Evolutionary conservation across 2,888 invertebrate genomes (phyloP), one percentile per base, ranked within the genome.

Genomic region (Scotopteryx bipunctaria): DNA sequence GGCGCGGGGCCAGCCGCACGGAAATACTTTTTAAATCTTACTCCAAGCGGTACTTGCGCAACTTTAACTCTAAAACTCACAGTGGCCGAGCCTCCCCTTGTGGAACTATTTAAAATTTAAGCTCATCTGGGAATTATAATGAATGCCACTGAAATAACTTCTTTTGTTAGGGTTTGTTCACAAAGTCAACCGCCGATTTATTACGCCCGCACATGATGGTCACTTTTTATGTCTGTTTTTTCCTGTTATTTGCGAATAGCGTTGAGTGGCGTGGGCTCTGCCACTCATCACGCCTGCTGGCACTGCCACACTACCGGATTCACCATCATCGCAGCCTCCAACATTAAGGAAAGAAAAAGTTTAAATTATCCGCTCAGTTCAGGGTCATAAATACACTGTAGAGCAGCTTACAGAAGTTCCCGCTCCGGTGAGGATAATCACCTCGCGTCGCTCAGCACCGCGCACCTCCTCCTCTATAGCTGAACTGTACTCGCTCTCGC

Each of bases 21-120:
- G 19, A 19, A 31, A 19, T 29, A 40, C 17, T 40, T 40, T 36
- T 29, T 16, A 35, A 44, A 25, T 17, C 35, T 35, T 17, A 35
- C 17, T 35, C 43, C 25, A 25, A 35, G n/a, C n/a, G 35, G 25
- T 8, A 27, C 44, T 17, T n/a, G 13, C 5, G 17, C 15, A 35
- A 35, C 35, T 35, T 44, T 36, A 5, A 1, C 32, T 13, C n/a
- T 13, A 19, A 36, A 17, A 44, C 27, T 35, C 14, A 3, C 17
- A 27, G 11, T 27, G 9, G 3, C 27, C 3, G 9, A 8, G 29
- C 8, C 13, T 13, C 19, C 29, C 29, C 14, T 29, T 41, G 31
- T 5, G 13, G 19, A 31, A 35, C 35, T 35, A 5, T 33, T 33
- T 27, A 31, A 25, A 41, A 29, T 31, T 41, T n/a, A 31, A 29